Percentiles rank a stretch among this genome's conserved stretches.
Evolutionary conservation across 1,140 invertebrate species (phyloP).

Genomic region (Drosophila repletoides): DNA sequence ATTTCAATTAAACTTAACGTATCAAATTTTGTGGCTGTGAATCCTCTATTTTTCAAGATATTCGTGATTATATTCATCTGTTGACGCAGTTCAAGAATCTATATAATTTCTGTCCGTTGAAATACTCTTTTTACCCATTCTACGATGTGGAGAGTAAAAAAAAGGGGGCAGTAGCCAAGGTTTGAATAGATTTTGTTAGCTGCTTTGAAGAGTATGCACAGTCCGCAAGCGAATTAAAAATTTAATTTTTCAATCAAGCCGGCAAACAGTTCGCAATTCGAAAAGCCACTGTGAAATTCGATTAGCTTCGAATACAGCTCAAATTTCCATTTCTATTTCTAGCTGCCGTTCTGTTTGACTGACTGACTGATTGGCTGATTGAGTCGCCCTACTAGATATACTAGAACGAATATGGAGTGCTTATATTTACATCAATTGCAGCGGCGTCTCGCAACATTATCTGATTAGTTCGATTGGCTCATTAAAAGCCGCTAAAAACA

Average conservation of each 20-base stretch:
- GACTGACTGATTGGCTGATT: slow-evolving; percentile 14
- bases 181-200: background rate
- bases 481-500: background rate
- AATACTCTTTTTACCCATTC: background rate
- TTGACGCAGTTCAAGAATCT: too few relatives aligned
- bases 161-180: too few relatives aligned
- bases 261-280: slow-evolving; percentile 61
- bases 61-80: too few relatives aligned
- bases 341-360: slow-evolving; percentile 9
- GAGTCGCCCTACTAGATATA: too few relatives aligned
- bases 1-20: too few relatives aligned
- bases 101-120: too few relatives aligned
- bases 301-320: slow-evolving; percentile 37
- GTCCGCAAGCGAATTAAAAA: slow-evolving; percentile 68
- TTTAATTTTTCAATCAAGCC: slow-evolving; percentile 72
- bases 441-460: background rate
- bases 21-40: too few relatives aligned
- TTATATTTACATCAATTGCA: background rate
- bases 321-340: slow-evolving; percentile 10
- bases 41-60: too few relatives aligned
- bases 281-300: slow-evolving; percentile 41
- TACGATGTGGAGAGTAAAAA: too few relatives aligned
- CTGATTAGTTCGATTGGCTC: slow-evolving; percentile 8
- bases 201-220: slow-evolving; percentile 2
- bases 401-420: too few relatives aligned